phyloP scores from a whole-genome alignment of 2,113 vertebrate genomes.

The Panurus biarmicus region DNA sequence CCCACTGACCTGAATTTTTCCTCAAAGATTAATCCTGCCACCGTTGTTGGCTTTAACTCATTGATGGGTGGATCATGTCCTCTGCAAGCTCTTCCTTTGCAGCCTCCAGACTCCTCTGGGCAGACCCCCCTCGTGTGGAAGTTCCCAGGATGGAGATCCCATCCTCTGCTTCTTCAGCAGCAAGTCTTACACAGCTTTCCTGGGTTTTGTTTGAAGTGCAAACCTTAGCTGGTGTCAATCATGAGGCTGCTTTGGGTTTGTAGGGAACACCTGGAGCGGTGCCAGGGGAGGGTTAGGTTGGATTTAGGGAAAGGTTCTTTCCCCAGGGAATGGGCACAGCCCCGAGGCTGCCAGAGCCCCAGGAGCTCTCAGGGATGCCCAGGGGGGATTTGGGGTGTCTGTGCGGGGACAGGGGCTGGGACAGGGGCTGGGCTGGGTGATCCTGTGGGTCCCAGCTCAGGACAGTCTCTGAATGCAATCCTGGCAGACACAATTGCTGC shows the following conservation, averaged over 20 bases:
- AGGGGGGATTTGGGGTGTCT: neutral
- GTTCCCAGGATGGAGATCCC: rapidly evolving
- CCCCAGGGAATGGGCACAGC: neutral
- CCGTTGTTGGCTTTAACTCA: neutral
- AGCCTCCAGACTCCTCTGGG: rapidly evolving
- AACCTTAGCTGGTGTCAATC: rapidly evolving
- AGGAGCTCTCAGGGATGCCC: neutral
- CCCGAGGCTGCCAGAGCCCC: neutral
- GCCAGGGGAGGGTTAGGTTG: rapidly evolving
- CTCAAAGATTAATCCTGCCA: neutral
- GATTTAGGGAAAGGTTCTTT: neutral
- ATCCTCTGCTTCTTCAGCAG: neutral
- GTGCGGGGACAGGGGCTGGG: neutral
- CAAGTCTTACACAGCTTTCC: rapidly evolving
- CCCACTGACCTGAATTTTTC: conserved; percentile 16
- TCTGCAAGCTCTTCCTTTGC: rapidly evolving
- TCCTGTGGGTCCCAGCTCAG: neutral
- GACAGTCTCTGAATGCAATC: neutral
- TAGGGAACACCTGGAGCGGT: rapidly evolving
- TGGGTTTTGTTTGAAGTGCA: neutral
- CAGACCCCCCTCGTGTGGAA: rapidly evolving
- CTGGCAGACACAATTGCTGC: neutral
- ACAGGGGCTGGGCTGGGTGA: rapidly evolving
- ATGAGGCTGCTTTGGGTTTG: too few species aligned
- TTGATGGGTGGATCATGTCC: rapidly evolving